phyloP scores from a whole-genome alignment of 2,113 vertebrate species.

The Etheostoma spectabile region DNA sequence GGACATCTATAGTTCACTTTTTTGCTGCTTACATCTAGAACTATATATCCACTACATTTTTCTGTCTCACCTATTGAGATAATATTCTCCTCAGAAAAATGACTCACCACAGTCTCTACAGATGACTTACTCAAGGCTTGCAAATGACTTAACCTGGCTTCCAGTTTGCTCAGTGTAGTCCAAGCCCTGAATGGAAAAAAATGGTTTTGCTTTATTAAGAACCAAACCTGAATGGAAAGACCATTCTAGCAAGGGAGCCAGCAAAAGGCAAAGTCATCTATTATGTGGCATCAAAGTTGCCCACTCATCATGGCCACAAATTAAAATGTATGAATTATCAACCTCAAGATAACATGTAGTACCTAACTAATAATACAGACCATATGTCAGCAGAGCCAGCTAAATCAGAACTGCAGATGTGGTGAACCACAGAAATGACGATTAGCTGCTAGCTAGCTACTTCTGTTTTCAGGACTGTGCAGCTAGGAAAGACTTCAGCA shows the following conservation, averaged over 20 bases:
- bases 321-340: conserved; percentile 78
- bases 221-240: conserved; percentile 62
- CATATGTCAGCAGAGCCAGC: conserved; percentile 62
- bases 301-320: conserved; percentile 75
- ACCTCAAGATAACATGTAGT: conserved; percentile 71
- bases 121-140: conserved; percentile 35
- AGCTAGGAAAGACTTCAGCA: conserved; percentile 50
- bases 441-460: conserved; percentile 53
- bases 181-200: conserved; percentile 56
- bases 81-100: conserved; percentile 21
- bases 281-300: conserved; percentile 68
- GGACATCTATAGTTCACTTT: conserved; percentile 2
- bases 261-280: conserved; percentile 56
- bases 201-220: conserved; percentile 40
- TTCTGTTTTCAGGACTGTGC: conserved; percentile 57
- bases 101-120: conserved; percentile 39
- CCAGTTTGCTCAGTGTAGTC: conserved; percentile 31
- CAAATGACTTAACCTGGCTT: conserved; percentile 60
- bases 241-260: conserved; percentile 37
- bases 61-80: conserved; percentile 23
- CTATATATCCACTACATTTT: conserved; percentile 5
- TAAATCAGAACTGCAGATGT: conserved; percentile 70
- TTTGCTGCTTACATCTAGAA: not conserved
- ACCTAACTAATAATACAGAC: conserved; percentile 68
- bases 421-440: conserved; percentile 73